Base-by-base conservation (phyloP, 1,140 invertebrate genomes). In the Caenorhabditis briggsae region DNA sequence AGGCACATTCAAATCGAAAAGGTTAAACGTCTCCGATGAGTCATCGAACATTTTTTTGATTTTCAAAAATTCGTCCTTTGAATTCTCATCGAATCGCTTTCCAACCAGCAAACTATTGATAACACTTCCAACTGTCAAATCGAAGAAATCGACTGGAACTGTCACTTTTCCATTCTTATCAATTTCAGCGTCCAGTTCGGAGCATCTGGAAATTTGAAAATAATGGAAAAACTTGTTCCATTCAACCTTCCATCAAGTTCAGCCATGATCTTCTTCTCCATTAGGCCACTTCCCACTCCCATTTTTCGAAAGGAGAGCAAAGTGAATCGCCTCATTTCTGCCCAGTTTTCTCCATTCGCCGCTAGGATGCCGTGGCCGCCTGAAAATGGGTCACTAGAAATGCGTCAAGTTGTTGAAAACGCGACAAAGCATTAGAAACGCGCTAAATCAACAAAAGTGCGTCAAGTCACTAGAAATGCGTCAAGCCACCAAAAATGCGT, bases 21-120 rank as follows among this genome's bases (percentile, higher is more conserved):
- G 2, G 7, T 16, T 50, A n/a, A 78, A 78, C 0, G 33, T 50
- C 23, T 78, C 70, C 5, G 43, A 16, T 46, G 70, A 23, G 16
- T 18, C 50, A 18, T 86, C 65, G 6, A 86, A 64, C n/a, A 78
- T 5, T 43, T 33, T 48, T 78, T 78, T 86, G 23, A 86, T 16
- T n/a, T 8, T 23, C 11, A 86, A 11, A 25, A 78, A 86, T 2
- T 86, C 84, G 46, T 33, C 48, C 14, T 78, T 78, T 18, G 65
- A 56, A 53, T 86, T 18, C 43, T 85, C 83, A 46, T 87, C 86
- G 33, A 64, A 87, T 25, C 53, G 33, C n/a, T 83, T 65, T 18
- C 86, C 86, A 8, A 87, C 58, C 5, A 87, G 59, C 1, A 85
- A 12, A 25, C 23, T 74, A 25, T 87, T 87, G 41, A 87, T 87